phyloP scores from a whole-genome alignment of 2,113 vertebrate genomes.

The Sinocyclocheilus anshuiensis region DNA sequence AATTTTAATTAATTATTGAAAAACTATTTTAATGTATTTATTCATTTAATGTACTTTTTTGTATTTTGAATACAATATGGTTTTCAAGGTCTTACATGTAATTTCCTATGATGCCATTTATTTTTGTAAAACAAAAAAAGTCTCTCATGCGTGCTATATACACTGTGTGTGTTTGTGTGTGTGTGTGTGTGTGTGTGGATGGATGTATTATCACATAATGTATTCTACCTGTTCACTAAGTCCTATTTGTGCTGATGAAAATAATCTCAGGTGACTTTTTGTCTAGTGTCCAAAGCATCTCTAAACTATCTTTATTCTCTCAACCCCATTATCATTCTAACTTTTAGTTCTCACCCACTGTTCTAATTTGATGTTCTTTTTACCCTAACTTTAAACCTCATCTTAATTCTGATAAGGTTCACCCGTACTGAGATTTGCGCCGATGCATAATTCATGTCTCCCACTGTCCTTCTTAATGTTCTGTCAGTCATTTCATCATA shows the following conservation, averaged over 20 bases:
- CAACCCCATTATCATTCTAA: slow-evolving; percentile 1
- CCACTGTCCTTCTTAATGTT: not conserved
- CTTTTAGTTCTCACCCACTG: not conserved
- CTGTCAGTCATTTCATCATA: slow-evolving; percentile 12
- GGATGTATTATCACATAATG: not conserved
- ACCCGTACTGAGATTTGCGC: slow-evolving; percentile 35
- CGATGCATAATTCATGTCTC: slow-evolving; percentile 51
- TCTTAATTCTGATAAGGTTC: slow-evolving; percentile 44
- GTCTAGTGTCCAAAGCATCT: not conserved
- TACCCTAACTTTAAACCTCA: not conserved
- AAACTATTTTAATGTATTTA: too few species aligned
- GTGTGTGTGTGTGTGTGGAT: too few species aligned
- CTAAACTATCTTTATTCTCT: slow-evolving; percentile 5
- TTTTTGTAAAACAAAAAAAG: too few species aligned
- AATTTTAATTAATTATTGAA: too few species aligned
- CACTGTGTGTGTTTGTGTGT: too few species aligned
- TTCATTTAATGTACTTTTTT: too few species aligned
- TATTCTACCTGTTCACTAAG: not conserved
- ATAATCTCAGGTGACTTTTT: not conserved
- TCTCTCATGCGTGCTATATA: too few species aligned
- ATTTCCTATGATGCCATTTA: too few species aligned
- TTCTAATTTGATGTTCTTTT: not conserved
- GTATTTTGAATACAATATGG: too few species aligned
- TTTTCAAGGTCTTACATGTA: too few species aligned
- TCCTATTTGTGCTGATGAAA: not conserved